Evolutionary conservation across 2,888 invertebrate genomes (phyloP), one percentile per base, ranked within the genome.

Genomic region (Drosophila ezoana): DNA sequence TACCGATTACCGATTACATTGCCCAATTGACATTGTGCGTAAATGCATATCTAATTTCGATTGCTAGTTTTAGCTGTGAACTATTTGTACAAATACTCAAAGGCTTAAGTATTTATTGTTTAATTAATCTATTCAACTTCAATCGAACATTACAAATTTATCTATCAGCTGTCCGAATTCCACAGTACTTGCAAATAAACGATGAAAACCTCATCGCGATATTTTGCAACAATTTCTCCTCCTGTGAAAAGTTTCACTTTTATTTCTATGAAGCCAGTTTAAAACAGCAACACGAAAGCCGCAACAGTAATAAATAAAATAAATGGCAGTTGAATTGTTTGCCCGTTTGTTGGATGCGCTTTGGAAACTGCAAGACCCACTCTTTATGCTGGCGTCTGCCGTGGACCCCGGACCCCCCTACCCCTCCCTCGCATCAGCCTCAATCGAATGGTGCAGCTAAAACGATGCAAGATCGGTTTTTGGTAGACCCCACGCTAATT

Each of bases 201-300:
- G 8, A 45, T 45, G 32, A 62, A 71, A 67, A 45, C 52, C 41
- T 43, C 60, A 54, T 44, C 37, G 60, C 47, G 28, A 58, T 74
- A 69, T 73, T 73, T 84, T 86, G 78, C 76, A 81, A 71, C 76
- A 80, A 76, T 87, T 87, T 89, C 84, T 88, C 74, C 75, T 64
- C 38, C 62, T 78, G 84, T 72, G 80, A 81, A 85, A 88, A 83
- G 73, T 85, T 89, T 85, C 84, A 89, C 87, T 85, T 85, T 89
- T 83, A 86, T 87, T 80, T 77, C 67, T 41, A 58, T 69, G 53
- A 72, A 81, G 76, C 82, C 56, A 72, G 82, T 77, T 83, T 74
- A 62, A 63, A 54, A 41, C 56, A 40, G 10, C 44, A 62, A 57
- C 59, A 64, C 65, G 76, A 59, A 67, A 68, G 75, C 45, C 38